Evolutionary conservation across 2,113 vertebrate species (phyloP).

Genomic region (Bubo scandiacus): DNA sequence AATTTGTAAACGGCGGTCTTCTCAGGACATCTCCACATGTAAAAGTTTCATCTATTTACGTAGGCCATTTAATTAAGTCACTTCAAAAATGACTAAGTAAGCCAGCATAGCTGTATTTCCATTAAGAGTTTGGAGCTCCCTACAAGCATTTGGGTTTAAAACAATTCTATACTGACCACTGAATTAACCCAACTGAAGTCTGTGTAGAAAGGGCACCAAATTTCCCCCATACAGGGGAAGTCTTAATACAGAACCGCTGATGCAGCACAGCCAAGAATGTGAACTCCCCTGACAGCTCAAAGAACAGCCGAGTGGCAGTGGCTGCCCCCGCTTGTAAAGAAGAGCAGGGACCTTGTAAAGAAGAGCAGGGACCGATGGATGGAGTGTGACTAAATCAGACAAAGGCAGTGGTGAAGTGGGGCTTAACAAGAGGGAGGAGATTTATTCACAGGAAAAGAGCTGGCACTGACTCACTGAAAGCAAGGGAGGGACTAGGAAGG

Average conservation of each 20-base stretch:
- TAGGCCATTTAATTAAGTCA: not conserved
- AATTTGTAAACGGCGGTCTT: not conserved
- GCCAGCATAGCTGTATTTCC: not conserved
- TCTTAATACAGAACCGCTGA: not conserved
- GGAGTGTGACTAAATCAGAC: not conserved
- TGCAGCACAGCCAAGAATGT: not conserved
- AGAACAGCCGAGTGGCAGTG: not conserved
- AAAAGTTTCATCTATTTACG: not conserved
- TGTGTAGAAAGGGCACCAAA: not conserved
- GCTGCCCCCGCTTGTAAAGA: not conserved
- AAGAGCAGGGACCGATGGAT: not conserved
- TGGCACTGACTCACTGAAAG: conserved; percentile 47
- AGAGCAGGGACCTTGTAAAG: not conserved
- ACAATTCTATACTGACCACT: not conserved
- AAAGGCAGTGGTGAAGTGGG: not conserved
- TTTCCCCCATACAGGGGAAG: not conserved
- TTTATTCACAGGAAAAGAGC: conserved; percentile 30
- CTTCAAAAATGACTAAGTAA: not conserved
- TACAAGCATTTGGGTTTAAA: not conserved
- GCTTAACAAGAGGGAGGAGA: not conserved
- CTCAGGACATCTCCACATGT: not conserved
- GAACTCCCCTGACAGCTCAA: not conserved
- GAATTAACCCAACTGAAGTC: not conserved
- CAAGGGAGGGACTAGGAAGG: conserved; percentile 24
- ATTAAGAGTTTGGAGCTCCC: not conserved